Evolutionary conservation across 2,888 invertebrate species (phyloP).

Genomic region (Amphipyra berbera): DNA sequence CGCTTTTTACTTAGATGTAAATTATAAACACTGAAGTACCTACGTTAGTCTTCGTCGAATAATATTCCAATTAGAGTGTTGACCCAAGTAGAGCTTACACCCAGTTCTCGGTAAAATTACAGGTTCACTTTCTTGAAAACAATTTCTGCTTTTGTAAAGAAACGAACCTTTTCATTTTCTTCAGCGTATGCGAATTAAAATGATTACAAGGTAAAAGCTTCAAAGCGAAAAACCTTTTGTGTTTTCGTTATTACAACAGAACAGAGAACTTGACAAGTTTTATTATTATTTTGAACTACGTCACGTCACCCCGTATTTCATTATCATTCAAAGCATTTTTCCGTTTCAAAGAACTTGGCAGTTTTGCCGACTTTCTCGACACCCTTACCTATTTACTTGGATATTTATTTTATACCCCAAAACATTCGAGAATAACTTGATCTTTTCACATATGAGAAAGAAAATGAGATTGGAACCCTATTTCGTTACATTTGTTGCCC

Average conservation of each 20-base stretch:
- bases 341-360: constrained; percentile 23
- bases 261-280: constrained; percentile 30
- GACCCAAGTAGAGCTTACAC: neutral
- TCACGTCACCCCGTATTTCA: constrained; percentile 33
- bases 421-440: constrained; percentile 51
- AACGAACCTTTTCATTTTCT: constrained; percentile 15
- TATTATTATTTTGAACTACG: constrained; percentile 28
- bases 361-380: constrained; percentile 24
- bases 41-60: neutral
- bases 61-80: constrained; percentile 2
- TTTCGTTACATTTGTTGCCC: constrained; percentile 54
- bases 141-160: constrained; percentile 7
- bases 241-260: constrained; percentile 35
- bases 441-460: constrained; percentile 52
- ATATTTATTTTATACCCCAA: constrained; percentile 52
- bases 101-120: constrained; percentile 1
- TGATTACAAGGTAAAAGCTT: constrained; percentile 38
- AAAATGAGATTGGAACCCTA: constrained; percentile 62
- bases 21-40: constrained; percentile 3
- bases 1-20: neutral
- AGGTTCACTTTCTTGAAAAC: constrained; percentile 5
- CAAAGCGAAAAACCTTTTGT: constrained; percentile 36
- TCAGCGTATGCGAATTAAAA: constrained; percentile 21
- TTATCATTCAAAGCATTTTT: constrained; percentile 47
- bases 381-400: constrained; percentile 37